Evolutionary conservation across 2,113 vertebrate genomes (phyloP).

Genomic region (Sapayoa aenigma): DNA sequence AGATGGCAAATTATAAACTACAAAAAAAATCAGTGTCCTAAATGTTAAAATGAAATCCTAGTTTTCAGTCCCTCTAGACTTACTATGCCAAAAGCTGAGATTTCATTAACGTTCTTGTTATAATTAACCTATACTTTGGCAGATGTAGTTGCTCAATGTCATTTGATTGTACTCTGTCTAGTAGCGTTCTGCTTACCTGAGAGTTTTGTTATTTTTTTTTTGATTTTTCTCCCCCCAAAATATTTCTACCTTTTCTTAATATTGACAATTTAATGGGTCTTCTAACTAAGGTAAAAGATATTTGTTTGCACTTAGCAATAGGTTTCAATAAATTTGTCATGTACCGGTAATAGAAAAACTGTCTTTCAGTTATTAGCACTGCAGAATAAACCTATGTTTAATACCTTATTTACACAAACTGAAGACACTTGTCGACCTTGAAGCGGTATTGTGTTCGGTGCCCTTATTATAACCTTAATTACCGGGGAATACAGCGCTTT

Average conservation of each 20-base stretch:
- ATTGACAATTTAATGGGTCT: not conserved
- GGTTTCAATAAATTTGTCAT: constrained; percentile 39
- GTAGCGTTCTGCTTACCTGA: not conserved
- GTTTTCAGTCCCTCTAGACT: constrained; percentile 13
- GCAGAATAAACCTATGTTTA: constrained; percentile 51
- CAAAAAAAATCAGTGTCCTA: not conserved
- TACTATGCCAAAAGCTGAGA: not conserved
- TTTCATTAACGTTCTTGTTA: constrained; percentile 31
- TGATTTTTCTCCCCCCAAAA: accelerated
- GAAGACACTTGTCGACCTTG: constrained; percentile 65
- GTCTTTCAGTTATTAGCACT: constrained; percentile 30
- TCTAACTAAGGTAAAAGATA: not conserved
- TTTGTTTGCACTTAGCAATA: constrained; percentile 30
- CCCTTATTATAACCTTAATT: constrained; percentile 82
- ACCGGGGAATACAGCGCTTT: constrained; percentile 72
- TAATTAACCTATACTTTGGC: not conserved
- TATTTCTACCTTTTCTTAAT: not conserved
- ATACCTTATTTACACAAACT: constrained; percentile 73
- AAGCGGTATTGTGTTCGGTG: constrained; percentile 61
- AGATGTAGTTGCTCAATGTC: not conserved
- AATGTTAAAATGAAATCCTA: constrained; percentile 36
- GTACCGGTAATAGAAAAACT: not conserved
- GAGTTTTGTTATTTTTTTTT: not conserved
- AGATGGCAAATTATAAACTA: constrained; percentile 5
- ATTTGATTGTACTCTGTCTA: not conserved